phyloP scores from a whole-genome alignment of 1,140 invertebrate genomes.

The Zaprionus tsacasi region DNA sequence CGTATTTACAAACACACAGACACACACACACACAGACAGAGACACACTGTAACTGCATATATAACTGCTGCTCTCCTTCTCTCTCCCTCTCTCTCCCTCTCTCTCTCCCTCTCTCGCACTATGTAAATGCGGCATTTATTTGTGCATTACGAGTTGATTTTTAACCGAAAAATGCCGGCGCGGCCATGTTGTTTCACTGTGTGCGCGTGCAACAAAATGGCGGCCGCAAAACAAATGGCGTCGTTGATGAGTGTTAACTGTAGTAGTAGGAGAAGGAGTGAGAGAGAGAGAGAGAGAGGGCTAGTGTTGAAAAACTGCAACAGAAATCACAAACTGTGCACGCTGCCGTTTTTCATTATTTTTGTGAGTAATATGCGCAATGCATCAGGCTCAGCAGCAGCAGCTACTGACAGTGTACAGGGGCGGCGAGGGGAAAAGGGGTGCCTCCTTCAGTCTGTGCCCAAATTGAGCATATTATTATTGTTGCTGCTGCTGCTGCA shows the following conservation, averaged over 20 bases:
- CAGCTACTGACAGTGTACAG: background rate
- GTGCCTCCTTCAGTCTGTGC: background rate
- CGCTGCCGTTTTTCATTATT: slow-evolving; percentile 45
- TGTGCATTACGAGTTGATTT: slow-evolving; percentile 76
- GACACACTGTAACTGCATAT: slow-evolving; percentile 16
- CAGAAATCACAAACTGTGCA: slow-evolving; percentile 51
- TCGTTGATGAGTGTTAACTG: slow-evolving; percentile 60
- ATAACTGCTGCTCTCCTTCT: background rate
- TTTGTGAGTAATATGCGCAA: slow-evolving; percentile 76
- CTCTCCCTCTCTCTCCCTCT: too few relatives aligned
- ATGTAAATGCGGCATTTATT: slow-evolving; percentile 74
- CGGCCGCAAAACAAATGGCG: slow-evolving; percentile 69
- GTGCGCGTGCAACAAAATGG: slow-evolving; percentile 65
- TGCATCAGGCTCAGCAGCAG: slow-evolving; percentile 68
- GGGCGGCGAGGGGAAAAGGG: too few relatives aligned
- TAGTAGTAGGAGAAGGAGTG: slow-evolving; percentile 28
- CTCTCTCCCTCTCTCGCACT: too few relatives aligned
- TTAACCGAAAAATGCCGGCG: slow-evolving; percentile 25
- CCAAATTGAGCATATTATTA: slow-evolving; percentile 41
- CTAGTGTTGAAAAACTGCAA: background rate
- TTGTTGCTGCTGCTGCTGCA: slow-evolving; percentile 17
- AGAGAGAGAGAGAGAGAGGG: background rate
- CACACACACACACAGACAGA: slow-evolving; percentile 7
- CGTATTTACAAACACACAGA: slow-evolving; percentile 10
- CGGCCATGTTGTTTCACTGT: slow-evolving; percentile 60